A percentile compares a stretch with the other conserved stretches of the same genome.
Conservation (phyloP, 2,888 invertebrate species). For the Malthinus flaveolus region DNA sequence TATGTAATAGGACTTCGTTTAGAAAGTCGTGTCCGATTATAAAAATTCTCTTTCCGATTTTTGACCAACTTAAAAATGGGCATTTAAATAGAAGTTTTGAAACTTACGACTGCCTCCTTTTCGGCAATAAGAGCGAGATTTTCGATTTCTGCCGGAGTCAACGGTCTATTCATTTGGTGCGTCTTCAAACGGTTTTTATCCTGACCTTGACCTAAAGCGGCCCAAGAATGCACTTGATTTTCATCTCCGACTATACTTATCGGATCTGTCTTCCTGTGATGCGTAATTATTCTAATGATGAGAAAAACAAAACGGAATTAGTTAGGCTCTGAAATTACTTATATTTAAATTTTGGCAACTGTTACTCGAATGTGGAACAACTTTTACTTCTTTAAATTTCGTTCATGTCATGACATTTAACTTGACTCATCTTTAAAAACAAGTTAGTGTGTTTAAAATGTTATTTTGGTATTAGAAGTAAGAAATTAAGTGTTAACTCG, state of each 20-base stretch:
- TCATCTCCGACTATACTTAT: not conserved
- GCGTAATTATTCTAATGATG: conserved; percentile 8
- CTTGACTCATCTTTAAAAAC: too few species aligned
- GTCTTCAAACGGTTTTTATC: conserved; percentile 38
- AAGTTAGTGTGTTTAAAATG: too few species aligned
- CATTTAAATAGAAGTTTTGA: not conserved
- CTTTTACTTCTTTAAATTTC: too few species aligned
- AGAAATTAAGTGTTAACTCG: too few species aligned
- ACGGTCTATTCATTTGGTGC: conserved; percentile 42
- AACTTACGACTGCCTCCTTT: conserved; percentile 64
- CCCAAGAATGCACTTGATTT: conserved; percentile 19
- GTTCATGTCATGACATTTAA: too few species aligned
- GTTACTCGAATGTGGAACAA: not conserved
- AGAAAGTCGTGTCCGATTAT: conserved; percentile 1
- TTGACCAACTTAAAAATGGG: conserved; percentile 7
- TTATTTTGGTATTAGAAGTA: too few species aligned
- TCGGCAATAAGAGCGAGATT: conserved; percentile 59
- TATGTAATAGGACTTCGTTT: not conserved
- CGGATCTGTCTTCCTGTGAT: conserved; percentile 16
- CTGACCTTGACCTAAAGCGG: conserved; percentile 23
- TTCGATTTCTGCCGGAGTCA: conserved; percentile 55
- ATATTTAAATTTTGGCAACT: not conserved
- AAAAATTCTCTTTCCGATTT: not conserved
- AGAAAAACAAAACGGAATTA: not conserved
- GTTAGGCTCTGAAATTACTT: not conserved